Evolutionary conservation across 2,888 invertebrate species (phyloP).

Genomic region (Nudaria mundana): DNA sequence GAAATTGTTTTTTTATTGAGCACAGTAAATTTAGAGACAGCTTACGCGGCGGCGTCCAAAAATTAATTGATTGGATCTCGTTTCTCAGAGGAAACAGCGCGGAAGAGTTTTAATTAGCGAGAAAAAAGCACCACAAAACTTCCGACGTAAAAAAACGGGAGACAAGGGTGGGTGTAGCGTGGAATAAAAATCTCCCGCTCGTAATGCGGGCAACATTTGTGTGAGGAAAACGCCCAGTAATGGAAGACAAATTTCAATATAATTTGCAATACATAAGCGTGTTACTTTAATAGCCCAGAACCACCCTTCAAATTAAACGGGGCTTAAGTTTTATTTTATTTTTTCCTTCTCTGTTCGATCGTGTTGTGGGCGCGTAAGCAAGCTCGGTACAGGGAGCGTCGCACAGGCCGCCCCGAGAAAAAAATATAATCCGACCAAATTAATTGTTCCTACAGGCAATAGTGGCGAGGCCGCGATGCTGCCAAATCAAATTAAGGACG

Average conservation of each 20-base stretch:
- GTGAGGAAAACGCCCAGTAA: conserved; percentile 80
- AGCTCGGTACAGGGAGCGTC: conserved; percentile 43
- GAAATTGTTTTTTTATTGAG: conserved; percentile 67
- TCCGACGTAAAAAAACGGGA: conserved; percentile 77
- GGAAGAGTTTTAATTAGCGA: conserved; percentile 82
- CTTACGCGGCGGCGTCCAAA: conserved; percentile 74
- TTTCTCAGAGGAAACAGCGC: conserved; percentile 77
- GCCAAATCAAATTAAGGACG: conserved; percentile 82
- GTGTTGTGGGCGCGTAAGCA: conserved; percentile 58
- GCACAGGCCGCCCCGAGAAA: conserved; percentile 56
- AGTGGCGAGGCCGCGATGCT: conserved; percentile 76
- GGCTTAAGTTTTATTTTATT: conserved; percentile 82
- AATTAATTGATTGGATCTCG: conserved; percentile 81
- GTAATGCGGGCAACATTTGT: conserved; percentile 81
- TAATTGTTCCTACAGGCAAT: conserved; percentile 79
- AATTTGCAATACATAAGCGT: conserved; percentile 83
- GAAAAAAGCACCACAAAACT: conserved; percentile 77
- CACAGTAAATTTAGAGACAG: conserved; percentile 72
- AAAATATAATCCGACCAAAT: conserved; percentile 81
- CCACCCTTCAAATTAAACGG: conserved; percentile 82
- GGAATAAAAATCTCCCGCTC: conserved; percentile 77
- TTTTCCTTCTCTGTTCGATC: conserved; percentile 72
- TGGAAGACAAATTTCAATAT: conserved; percentile 82
- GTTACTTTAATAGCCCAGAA: conserved; percentile 83
- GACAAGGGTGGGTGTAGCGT: conserved; percentile 77